A percentile compares a stretch with the other conserved stretches of the same genome.
These are phyloP conservation scores for Stenchaetothrips biformis DNA, from an alignment of 2,888 invertebrate genomes.

Conservation along the genomic window DNA sequence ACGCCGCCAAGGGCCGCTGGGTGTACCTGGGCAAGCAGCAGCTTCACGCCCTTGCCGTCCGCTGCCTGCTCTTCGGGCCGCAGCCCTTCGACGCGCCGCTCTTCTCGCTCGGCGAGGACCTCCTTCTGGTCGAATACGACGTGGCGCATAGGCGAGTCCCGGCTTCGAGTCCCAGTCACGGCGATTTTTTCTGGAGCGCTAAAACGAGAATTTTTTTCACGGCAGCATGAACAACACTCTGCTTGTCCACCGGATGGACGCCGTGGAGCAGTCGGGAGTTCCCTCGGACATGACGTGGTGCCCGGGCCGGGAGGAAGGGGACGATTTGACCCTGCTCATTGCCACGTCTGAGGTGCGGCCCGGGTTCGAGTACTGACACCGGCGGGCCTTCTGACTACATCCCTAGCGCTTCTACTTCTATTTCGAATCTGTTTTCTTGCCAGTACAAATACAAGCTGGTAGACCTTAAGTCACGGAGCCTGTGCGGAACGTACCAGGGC, in stretches of 20 bases:
- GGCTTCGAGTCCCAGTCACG: background rate
- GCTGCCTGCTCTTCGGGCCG: slow-evolving; percentile 53
- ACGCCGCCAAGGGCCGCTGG: slow-evolving; percentile 46
- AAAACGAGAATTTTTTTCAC: background rate
- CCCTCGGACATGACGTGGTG: background rate
- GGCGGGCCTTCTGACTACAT: too few species aligned
- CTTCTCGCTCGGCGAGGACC: slow-evolving; percentile 57
- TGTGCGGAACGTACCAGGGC: slow-evolving; percentile 60
- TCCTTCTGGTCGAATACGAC: slow-evolving; percentile 57
- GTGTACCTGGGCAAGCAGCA: slow-evolving; percentile 56
- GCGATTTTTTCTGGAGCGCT: background rate
- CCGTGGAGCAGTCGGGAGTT: background rate
- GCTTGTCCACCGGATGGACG: background rate
- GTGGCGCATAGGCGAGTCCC: slow-evolving; percentile 39
- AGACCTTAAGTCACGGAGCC: slow-evolving; percentile 59
- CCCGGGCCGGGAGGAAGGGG: background rate
- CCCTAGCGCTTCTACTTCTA: too few species aligned
- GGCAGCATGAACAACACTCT: background rate
- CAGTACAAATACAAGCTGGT: slow-evolving; percentile 65
- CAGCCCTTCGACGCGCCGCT: slow-evolving; percentile 49
- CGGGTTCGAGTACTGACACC: background rate
- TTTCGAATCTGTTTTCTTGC: too few species aligned
- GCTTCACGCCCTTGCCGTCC: slow-evolving; percentile 57
- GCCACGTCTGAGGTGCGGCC: background rate
- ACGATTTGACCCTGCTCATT: background rate